Evolutionary conservation across 2,797 vertebrate species (phyloP).

Genomic region (Pangasius sanitwongsei): DNA sequence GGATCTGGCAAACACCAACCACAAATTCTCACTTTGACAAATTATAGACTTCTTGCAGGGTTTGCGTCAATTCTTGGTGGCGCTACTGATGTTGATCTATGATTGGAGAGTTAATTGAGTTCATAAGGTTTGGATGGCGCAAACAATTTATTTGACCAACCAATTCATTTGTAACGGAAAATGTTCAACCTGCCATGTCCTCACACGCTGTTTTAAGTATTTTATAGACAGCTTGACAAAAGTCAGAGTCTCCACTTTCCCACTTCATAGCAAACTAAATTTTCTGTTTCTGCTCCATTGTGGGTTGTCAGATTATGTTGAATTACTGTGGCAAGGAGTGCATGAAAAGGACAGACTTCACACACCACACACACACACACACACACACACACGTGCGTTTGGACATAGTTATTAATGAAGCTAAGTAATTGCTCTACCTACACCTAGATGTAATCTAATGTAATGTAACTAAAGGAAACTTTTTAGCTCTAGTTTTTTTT

Average conservation of each 20-base stretch:
- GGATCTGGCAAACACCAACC: slow-evolving; percentile 62
- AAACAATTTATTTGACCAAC: slow-evolving; percentile 15
- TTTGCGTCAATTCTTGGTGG: slow-evolving; percentile 69
- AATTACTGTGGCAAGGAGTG: slow-evolving; percentile 63
- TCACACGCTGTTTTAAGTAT: slow-evolving; percentile 25
- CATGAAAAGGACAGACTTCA: slow-evolving; percentile 45
- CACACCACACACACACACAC: background rate
- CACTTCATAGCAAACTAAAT: slow-evolving; percentile 55
- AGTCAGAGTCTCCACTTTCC: slow-evolving; percentile 26
- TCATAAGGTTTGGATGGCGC: slow-evolving; percentile 26
- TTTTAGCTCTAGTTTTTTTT: background rate
- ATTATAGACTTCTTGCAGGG: slow-evolving; percentile 72
- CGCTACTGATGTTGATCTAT: slow-evolving; percentile 41
- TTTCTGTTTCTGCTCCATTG: slow-evolving; percentile 37
- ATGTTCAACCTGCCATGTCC: slow-evolving; percentile 29
- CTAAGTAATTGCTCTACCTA: background rate
- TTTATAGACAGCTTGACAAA: slow-evolving; percentile 41
- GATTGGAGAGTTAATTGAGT: slow-evolving; percentile 24
- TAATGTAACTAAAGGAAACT: too few species aligned
- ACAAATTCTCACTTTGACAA: slow-evolving; percentile 75
- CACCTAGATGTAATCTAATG: background rate
- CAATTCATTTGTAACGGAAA: slow-evolving; percentile 35
- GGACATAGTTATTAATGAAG: background rate
- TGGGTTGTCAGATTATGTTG: slow-evolving; percentile 66
- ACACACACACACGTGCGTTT: background rate